Base-by-base conservation (phyloP, 2,113 vertebrate species). In the Tylochromis polylepis region DNA sequence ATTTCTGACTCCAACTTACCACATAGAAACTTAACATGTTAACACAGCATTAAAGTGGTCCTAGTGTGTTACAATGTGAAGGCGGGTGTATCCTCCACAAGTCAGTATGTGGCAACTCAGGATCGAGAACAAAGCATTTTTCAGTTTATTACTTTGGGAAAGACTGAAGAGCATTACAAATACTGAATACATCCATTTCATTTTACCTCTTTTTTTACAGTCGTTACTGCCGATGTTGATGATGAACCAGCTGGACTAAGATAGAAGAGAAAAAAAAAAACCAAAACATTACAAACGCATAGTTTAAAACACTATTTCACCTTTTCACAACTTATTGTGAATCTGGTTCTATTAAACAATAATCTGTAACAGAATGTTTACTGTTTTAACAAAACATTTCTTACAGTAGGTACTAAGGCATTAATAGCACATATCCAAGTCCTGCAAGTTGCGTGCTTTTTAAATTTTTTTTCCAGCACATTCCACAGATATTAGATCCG, bases 131-230 rank as follows among this genome's bases (percentile, higher is more conserved):
- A 34, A 53, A 20, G 6, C 29, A 18, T n/a, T 6, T 27, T 49
- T 70, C 29, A 57, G 24, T 46, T 62, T 75, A 53, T 78, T 31
- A 85, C 14, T 49, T 4, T 20, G 14, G 16, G 3, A 81, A 22
- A 56, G 43, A 60, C 41, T 7, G 1, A 88, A 46, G 1, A 51
- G 3, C 5, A 27, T n/a, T 70, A 49, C 79, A 82, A 8, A 36
- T 14, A 29, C 10, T 18, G 34, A 4, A 11, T 46, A 62, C 0
- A 70, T 46, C 3, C 6, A 78, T 31, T 29, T 56, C 59, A 34
- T 34, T 87, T 79, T 75, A 95, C 93, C 94, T 95, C 92, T 85
- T 94, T 94, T 85, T 91, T 95, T 36, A 86, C 86, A 81, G 72
- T 89, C 14, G 82, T 51, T 20, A 2, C 24, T 31, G 57, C 16